Evolutionary conservation across 2,113 vertebrate species (phyloP).

Genomic region (Catharus minimus): DNA sequence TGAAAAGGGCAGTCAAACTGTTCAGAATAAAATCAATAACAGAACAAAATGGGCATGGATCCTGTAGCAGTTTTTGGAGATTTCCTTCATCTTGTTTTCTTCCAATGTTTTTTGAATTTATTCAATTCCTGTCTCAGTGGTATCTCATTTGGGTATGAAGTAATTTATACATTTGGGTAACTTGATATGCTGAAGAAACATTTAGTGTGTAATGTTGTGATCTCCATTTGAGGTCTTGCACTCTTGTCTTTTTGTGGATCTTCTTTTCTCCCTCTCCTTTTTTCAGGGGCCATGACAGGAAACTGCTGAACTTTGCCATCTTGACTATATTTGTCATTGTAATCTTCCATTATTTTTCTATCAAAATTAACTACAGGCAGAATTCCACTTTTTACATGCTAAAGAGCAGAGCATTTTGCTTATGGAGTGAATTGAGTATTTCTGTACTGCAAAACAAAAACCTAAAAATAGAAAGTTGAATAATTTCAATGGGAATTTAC

Average conservation of each 20-base stretch:
- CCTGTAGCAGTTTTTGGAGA: neutral
- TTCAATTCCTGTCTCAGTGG: neutral
- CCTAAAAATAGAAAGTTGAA: neutral
- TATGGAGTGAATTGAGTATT: neutral
- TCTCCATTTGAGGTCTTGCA: neutral
- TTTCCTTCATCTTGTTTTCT: neutral
- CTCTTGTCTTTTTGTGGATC: neutral
- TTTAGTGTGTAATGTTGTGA: neutral
- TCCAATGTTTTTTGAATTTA: neutral
- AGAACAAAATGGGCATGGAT: neutral
- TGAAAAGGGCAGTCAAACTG: neutral
- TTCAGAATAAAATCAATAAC: neutral
- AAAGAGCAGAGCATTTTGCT: neutral
- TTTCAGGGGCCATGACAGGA: neutral
- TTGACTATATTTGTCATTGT: neutral
- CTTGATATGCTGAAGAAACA: neutral
- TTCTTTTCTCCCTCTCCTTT: neutral
- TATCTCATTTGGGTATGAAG: neutral
- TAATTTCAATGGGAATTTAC: neutral
- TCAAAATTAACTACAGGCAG: neutral
- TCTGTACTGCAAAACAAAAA: neutral
- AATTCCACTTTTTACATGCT: neutral
- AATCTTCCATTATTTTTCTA: neutral
- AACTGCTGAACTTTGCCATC: neutral
- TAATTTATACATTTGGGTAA: neutral